Evolutionary conservation across 2,113 vertebrate genomes (phyloP).

Genomic region (Ploceus nigricollis): DNA sequence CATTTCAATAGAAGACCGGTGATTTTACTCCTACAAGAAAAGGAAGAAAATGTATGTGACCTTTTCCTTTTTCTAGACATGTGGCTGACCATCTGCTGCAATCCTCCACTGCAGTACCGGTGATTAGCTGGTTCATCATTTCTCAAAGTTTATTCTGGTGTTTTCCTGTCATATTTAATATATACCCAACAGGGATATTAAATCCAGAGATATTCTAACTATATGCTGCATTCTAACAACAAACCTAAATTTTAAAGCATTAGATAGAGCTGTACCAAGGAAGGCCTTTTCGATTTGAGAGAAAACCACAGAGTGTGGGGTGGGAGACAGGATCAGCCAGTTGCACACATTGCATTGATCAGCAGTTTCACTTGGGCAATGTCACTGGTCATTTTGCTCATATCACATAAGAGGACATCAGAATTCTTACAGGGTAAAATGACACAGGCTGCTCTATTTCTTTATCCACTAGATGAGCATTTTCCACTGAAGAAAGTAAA

Average conservation of each 20-base stretch:
- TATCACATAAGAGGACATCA: background rate
- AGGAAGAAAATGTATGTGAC: background rate
- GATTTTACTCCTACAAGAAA: background rate
- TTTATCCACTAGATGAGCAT: background rate
- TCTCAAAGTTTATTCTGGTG: background rate
- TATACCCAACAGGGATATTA: background rate
- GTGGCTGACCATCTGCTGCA: background rate
- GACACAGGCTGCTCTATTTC: background rate
- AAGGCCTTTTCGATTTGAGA: rapidly evolving
- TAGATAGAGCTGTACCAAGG: background rate
- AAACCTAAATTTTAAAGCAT: background rate
- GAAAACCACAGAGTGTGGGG: background rate
- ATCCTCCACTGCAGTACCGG: background rate
- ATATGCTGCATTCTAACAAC: background rate
- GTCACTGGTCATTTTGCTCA: background rate
- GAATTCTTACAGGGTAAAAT: background rate
- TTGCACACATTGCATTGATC: background rate
- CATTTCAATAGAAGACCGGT: background rate
- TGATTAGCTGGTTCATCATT: background rate
- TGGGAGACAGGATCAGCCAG: background rate
- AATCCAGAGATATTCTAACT: background rate
- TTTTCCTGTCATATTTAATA: background rate
- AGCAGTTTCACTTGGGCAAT: background rate
- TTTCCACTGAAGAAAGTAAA: background rate
- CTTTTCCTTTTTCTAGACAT: background rate